Evolutionary conservation across 2,113 vertebrate species (phyloP), one percentile per base, ranked within the genome.

Genomic region (Apus apus): DNA sequence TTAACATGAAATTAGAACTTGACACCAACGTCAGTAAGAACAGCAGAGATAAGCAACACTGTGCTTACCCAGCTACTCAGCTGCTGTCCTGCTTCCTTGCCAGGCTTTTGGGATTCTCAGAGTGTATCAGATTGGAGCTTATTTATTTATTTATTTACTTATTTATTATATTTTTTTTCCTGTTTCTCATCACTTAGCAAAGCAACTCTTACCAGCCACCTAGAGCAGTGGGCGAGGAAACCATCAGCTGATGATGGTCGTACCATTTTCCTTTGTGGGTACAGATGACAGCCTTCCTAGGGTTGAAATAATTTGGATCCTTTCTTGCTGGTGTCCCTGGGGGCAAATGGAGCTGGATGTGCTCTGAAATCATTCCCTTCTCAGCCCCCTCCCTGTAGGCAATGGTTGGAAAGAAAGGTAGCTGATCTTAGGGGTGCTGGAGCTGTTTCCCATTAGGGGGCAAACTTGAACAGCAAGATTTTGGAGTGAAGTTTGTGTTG

Each of bases 391-490:
- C 51, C 11, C 20, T 4, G 2, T 32, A 67, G 58, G 57, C 53
- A 53, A 5, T 11, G 14, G 10, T 3, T 89, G 51, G 34, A 38
- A 92, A 64, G 57, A 93, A 92, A 81, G 13, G 56, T 53, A 51
- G 56, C 45, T 22, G 30, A 60, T 90, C n/a, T 81, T 14, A 29
- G 87, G 80, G 66, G 43, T 27, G 30, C 18, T 56, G 65, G 23
- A 91, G 19, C 11, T 87, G 70, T 71, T 90, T 87, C 84, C 23
- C 48, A 27, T 87, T 82, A 85, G 70, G 70, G 38, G 75, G 43
- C 30, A 85, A 91, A 72, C 15, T 43, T 89, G 64, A 92, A 73
- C 54, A 79, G 74, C 43, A 67, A 86, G 85, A 74, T 80, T 90
- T 88, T 96, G 88, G 75, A 88, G 88, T 10, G 4, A 80, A 92